Evolutionary conservation across 2,888 invertebrate species (phyloP).

Genomic region (Alloscopus bannaensis): DNA sequence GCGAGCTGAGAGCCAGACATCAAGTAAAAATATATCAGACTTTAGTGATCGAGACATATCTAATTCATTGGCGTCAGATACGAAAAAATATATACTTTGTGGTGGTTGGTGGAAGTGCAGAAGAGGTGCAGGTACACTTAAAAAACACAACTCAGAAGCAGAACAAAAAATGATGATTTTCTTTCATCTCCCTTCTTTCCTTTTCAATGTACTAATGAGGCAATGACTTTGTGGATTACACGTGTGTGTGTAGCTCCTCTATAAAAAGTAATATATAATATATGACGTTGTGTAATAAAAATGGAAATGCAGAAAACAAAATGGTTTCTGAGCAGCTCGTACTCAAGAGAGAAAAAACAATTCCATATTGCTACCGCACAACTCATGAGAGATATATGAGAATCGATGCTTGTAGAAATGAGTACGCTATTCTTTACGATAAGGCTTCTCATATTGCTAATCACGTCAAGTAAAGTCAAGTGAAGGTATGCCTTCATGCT

Average conservation of each 20-base stretch:
- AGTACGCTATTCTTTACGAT: conserved; percentile 13
- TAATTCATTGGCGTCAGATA: conserved; percentile 56
- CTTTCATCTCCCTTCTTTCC: too few relatives aligned
- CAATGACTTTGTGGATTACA: conserved; percentile 51
- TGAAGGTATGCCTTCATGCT: not conserved
- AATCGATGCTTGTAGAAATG: too few relatives aligned
- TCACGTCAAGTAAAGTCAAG: conserved; percentile 31
- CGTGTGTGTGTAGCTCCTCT: not conserved
- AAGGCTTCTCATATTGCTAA: conserved; percentile 40
- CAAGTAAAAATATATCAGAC: conserved; percentile 18
- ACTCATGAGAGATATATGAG: too few relatives aligned
- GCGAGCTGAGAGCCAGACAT: conserved; percentile 50
- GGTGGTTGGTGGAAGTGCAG: not conserved
- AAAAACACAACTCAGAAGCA: too few relatives aligned
- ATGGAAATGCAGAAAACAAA: not conserved
- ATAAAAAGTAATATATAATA: too few relatives aligned
- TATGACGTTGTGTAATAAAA: conserved; percentile 3
- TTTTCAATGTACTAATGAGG: conserved; percentile 39
- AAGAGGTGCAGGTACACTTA: not conserved
- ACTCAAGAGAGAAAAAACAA: too few relatives aligned
- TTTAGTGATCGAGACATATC: conserved; percentile 47
- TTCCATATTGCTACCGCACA: conserved; percentile 35
- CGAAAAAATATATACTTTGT: not conserved
- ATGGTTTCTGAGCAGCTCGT: too few relatives aligned
- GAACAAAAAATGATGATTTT: too few relatives aligned